Percentiles rank a stretch among this genome's conserved stretches.
Evolutionary conservation across 2,888 invertebrate species (phyloP).

Genomic region (Hyles lineata): DNA sequence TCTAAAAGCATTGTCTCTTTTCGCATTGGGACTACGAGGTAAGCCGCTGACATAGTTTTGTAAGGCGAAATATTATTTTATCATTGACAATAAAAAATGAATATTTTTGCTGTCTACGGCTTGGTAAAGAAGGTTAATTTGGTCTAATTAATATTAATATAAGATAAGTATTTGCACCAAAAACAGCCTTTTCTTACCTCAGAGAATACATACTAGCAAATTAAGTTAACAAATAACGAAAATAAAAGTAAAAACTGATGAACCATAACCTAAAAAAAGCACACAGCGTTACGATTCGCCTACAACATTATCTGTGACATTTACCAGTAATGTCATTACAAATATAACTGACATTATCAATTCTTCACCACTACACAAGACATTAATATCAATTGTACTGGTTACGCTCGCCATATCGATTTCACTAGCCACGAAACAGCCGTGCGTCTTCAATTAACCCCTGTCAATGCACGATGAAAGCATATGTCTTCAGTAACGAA

Average conservation of each 20-base stretch:
- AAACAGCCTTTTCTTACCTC: too few relatives aligned
- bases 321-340: too few relatives aligned
- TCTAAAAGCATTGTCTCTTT: not conserved
- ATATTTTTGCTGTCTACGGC: not conserved
- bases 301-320: too few relatives aligned
- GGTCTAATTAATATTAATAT: too few relatives aligned
- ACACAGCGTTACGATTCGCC: too few relatives aligned
- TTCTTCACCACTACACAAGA: not conserved
- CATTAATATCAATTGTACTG: slow-evolving; percentile 18
- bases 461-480: slow-evolving; percentile 11
- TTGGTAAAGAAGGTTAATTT: not conserved
- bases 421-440: not conserved
- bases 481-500: not conserved
- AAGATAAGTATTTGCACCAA: too few relatives aligned
- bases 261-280: too few relatives aligned
- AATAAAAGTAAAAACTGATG: too few relatives aligned
- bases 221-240: too few relatives aligned
- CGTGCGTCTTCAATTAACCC: slow-evolving; percentile 13
- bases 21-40: not conserved
- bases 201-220: too few relatives aligned
- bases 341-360: not conserved
- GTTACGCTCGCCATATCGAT: not conserved
- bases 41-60: not conserved
- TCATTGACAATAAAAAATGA: too few relatives aligned
- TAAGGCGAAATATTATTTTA: slow-evolving; percentile 1